Conservation (phyloP, 35 echinoderm and acorn worm species). For the Hemicentrotus pulcherrimus region DNA sequence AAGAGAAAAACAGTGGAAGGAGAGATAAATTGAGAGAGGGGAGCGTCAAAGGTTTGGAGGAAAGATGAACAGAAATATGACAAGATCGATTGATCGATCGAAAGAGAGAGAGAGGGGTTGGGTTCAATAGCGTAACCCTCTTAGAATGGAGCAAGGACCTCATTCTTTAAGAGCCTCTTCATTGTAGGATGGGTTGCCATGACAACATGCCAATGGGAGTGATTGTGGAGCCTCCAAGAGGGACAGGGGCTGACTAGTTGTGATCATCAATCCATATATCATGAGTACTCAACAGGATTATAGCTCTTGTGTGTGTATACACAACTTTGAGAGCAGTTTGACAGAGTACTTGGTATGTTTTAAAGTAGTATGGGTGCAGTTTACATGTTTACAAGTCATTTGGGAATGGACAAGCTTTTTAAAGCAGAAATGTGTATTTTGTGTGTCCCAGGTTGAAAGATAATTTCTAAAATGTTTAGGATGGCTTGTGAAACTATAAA, state of each 20-base stretch:
- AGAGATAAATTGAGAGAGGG: neutral
- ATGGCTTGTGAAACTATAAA: neutral
- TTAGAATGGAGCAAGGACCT: conserved; percentile 18
- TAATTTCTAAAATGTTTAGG: neutral
- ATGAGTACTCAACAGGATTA: neutral
- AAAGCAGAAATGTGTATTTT: neutral
- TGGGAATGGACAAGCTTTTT: neutral
- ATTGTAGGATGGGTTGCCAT: conserved; percentile 22
- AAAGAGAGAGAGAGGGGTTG: neutral
- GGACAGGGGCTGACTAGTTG: neutral
- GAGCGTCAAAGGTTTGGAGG: neutral
- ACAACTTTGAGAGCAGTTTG: neutral
- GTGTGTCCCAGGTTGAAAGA: neutral
- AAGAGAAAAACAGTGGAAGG: too few species aligned
- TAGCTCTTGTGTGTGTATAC: neutral
- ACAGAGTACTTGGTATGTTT: neutral
- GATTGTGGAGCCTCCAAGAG: conserved; percentile 3
- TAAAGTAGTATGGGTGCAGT: neutral
- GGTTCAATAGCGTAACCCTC: conserved; percentile 26
- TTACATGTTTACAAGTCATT: neutral
- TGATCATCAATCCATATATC: conserved; percentile 5
- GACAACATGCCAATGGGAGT: conserved; percentile 15
- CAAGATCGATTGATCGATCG: too few species aligned
- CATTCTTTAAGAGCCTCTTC: conserved; percentile 2
- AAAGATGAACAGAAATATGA: too few species aligned